Conservation (phyloP, 2,888 invertebrate species). For the Tenthredo distinguenda region DNA sequence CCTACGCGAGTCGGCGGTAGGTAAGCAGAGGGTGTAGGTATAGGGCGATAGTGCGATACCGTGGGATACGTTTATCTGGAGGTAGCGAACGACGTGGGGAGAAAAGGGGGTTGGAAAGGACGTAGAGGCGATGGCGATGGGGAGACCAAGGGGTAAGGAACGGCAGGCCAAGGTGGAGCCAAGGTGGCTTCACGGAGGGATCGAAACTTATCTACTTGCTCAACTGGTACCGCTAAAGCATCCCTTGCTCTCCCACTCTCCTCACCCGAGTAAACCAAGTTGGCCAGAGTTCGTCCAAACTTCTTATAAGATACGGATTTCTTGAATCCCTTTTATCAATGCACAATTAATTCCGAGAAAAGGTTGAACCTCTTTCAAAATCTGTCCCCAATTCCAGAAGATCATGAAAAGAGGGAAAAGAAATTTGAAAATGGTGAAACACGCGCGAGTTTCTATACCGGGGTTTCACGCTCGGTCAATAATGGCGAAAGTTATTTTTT, state of each 20-base stretch:
- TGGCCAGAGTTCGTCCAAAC: slow-evolving; percentile 64
- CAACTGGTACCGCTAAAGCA: slow-evolving; percentile 71
- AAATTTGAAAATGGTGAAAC: not conserved
- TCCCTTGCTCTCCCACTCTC: slow-evolving; percentile 65
- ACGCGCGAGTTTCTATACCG: not conserved
- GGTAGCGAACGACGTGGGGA: slow-evolving; percentile 57
- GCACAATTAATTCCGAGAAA: slow-evolving; percentile 62
- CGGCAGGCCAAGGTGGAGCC: slow-evolving; percentile 31
- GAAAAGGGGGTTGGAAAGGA: slow-evolving; percentile 65
- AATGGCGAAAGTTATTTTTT: slow-evolving; percentile 7
- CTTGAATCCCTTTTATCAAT: slow-evolving; percentile 68
- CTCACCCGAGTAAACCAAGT: slow-evolving; percentile 74
- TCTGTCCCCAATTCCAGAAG: not conserved
- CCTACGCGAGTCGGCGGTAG: not conserved
- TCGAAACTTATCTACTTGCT: slow-evolving; percentile 77
- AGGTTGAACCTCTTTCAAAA: slow-evolving; percentile 32
- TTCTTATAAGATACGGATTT: slow-evolving; percentile 70
- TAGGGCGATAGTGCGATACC: slow-evolving; percentile 66
- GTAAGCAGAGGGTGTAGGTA: not conserved
- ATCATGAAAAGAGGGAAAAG: not conserved
- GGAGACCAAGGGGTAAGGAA: slow-evolving; percentile 46
- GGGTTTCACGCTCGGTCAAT: not conserved
- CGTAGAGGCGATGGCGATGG: slow-evolving; percentile 69
- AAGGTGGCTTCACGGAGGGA: slow-evolving; percentile 66
- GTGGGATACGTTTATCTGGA: slow-evolving; percentile 67